These are phyloP conservation scores for Phymorhynchus buccinoides DNA, from an alignment of 1,140 invertebrate species.

Conservation along the genomic window DNA sequence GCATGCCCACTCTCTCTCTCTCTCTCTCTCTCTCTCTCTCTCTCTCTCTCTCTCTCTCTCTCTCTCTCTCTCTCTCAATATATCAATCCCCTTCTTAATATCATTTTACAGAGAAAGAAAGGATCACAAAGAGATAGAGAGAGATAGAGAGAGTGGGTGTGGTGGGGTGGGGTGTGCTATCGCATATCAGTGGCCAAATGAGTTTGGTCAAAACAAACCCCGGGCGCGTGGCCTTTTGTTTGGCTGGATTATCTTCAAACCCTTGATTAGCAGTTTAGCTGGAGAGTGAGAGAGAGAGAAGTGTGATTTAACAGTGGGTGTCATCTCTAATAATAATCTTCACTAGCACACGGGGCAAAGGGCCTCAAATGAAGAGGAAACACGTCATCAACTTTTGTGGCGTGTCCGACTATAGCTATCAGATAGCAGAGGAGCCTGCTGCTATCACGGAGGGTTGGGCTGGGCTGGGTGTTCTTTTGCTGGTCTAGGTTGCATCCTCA, in stretches of 20 bases:
- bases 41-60: background rate
- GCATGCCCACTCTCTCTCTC: too few species aligned
- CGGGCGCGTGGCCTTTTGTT: too few species aligned
- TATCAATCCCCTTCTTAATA: too few species aligned
- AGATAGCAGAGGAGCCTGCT: too few species aligned
- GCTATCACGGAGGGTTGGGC: background rate
- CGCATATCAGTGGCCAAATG: background rate
- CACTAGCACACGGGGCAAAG: background rate
- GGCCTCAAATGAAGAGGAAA: background rate
- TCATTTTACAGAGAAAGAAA: background rate
- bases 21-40: background rate
- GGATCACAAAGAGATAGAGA: background rate
- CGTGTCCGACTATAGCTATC: too few species aligned
- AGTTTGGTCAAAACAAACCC: background rate
- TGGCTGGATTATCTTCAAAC: too few species aligned
- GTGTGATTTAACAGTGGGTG: too few species aligned
- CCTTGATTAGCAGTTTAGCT: too few species aligned
- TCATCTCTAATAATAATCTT: background rate
- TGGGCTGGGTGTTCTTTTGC: background rate
- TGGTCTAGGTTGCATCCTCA: too few species aligned
- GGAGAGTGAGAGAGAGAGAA: too few species aligned
- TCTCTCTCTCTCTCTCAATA: background rate
- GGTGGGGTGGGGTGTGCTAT: background rate
- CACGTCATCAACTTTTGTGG: background rate
- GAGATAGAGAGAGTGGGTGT: too few species aligned